These are phyloP conservation scores for Neolamprologus toae DNA, from an alignment of 2,113 vertebrate species.

Conservation along the genomic window DNA sequence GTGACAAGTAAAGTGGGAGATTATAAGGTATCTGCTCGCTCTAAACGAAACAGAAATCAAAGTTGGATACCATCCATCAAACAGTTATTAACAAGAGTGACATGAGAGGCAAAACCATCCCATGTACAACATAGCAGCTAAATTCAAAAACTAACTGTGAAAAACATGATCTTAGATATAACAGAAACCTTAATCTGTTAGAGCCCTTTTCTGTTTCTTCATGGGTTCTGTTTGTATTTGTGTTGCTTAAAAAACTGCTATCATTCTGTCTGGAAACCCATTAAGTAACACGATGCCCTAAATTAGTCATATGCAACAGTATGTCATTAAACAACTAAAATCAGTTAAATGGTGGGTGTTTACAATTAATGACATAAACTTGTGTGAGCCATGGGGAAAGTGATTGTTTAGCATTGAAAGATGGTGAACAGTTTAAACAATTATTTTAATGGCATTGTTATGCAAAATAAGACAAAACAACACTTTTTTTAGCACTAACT, in stretches of 20 bases:
- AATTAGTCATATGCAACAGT: neutral
- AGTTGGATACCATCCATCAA: slow-evolving; percentile 56
- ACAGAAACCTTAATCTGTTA: neutral
- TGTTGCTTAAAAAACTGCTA: neutral
- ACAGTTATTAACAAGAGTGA: slow-evolving; percentile 54
- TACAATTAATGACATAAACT: neutral
- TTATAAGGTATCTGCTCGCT: slow-evolving; percentile 23
- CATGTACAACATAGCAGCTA: neutral
- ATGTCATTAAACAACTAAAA: neutral
- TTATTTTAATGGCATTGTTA: neutral
- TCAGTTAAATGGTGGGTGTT: neutral
- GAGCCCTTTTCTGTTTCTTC: neutral
- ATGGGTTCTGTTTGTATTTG: neutral
- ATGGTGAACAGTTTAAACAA: neutral
- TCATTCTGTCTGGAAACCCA: neutral
- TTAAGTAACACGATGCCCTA: neutral
- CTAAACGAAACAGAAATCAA: slow-evolving; percentile 45
- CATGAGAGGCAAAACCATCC: slow-evolving; percentile 46
- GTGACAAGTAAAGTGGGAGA: slow-evolving; percentile 50
- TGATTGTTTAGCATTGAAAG: neutral
- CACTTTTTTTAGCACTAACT: neutral
- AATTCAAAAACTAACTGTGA: neutral
- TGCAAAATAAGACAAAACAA: slow-evolving; percentile 1
- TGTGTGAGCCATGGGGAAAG: neutral
- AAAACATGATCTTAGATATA: neutral